phyloP scores from a whole-genome alignment of 1,140 invertebrate genomes.

The Chlorops oryzae region DNA sequence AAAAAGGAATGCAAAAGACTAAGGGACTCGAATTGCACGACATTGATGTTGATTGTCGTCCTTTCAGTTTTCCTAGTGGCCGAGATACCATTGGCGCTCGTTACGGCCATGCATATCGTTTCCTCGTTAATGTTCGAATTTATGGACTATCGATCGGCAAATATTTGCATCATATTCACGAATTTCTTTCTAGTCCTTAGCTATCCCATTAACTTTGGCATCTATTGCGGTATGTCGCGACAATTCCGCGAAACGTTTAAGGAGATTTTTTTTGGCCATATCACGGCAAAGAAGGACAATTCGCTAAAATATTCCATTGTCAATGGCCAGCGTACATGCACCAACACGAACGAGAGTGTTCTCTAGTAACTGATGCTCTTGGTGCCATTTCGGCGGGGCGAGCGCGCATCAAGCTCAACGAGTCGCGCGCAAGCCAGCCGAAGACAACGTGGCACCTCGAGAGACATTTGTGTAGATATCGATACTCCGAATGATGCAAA shows the following conservation, averaged over 20 bases:
- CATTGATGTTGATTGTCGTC: slow-evolving; percentile 91
- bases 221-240: slow-evolving; percentile 91
- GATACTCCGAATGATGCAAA: too few relatives aligned
- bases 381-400: slow-evolving; percentile 38
- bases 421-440: background rate
- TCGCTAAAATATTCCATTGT: slow-evolving; percentile 70
- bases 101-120: slow-evolving; percentile 79
- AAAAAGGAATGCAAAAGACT: slow-evolving; percentile 77
- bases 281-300: slow-evolving; percentile 57
- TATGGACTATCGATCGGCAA: slow-evolving; percentile 72
- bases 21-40: slow-evolving; percentile 85
- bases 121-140: slow-evolving; percentile 65
- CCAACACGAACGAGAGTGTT: slow-evolving; percentile 76
- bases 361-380: slow-evolving; percentile 56
- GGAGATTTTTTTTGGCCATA: slow-evolving; percentile 69
- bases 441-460: slow-evolving; percentile 19
- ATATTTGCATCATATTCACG: slow-evolving; percentile 76
- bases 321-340: slow-evolving; percentile 71
- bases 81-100: slow-evolving; percentile 84
- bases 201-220: slow-evolving; percentile 91
- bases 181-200: slow-evolving; percentile 88
- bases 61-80: slow-evolving; percentile 86
- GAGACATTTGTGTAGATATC: slow-evolving; percentile 5
- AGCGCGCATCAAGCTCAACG: slow-evolving; percentile 6
- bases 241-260: slow-evolving; percentile 92